Conservation (phyloP, 1,140 invertebrate species). For the Pogonomyrmex californicus region DNA sequence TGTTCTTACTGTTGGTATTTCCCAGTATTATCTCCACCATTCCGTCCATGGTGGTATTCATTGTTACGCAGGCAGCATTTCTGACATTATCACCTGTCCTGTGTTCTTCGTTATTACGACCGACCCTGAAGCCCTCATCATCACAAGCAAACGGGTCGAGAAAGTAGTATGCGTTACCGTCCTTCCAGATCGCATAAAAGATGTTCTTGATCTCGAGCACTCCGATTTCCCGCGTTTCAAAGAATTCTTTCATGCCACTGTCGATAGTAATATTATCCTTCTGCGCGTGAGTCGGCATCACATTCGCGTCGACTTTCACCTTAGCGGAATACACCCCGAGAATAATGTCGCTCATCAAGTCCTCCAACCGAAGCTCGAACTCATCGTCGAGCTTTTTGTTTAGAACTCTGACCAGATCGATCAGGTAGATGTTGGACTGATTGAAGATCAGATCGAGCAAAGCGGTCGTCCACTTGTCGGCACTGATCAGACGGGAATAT, state of each 20-base stretch:
- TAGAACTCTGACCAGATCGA: conserved; percentile 79
- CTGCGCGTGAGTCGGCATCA: conserved; percentile 77
- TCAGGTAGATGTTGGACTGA: conserved; percentile 82
- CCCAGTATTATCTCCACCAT: conserved; percentile 79
- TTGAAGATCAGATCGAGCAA: conserved; percentile 85
- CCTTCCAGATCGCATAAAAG: conserved; percentile 84
- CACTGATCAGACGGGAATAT: conserved; percentile 80
- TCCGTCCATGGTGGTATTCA: conserved; percentile 82
- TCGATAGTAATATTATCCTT: conserved; percentile 76
- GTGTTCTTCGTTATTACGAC: conserved; percentile 57
- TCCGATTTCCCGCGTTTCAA: conserved; percentile 68
- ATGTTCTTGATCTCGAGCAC: conserved; percentile 81
- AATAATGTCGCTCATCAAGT: conserved; percentile 82
- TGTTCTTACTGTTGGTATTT: conserved; percentile 80
- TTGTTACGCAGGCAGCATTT: conserved; percentile 79
- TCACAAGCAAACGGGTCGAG: conserved; percentile 84
- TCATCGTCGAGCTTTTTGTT: conserved; percentile 76
- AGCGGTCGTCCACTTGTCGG: conserved; percentile 81
- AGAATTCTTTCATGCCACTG: conserved; percentile 77
- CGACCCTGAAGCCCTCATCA: conserved; percentile 78
- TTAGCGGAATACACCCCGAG: conserved; percentile 83
- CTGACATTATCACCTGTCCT: not conserved
- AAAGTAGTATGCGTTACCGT: conserved; percentile 81
- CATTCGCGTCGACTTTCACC: conserved; percentile 79
- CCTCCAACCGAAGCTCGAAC: conserved; percentile 79